Evolutionary conservation across 2,113 vertebrate genomes (phyloP), one percentile per base, ranked within the genome.

Genomic region (Clarias macrocephalus): DNA sequence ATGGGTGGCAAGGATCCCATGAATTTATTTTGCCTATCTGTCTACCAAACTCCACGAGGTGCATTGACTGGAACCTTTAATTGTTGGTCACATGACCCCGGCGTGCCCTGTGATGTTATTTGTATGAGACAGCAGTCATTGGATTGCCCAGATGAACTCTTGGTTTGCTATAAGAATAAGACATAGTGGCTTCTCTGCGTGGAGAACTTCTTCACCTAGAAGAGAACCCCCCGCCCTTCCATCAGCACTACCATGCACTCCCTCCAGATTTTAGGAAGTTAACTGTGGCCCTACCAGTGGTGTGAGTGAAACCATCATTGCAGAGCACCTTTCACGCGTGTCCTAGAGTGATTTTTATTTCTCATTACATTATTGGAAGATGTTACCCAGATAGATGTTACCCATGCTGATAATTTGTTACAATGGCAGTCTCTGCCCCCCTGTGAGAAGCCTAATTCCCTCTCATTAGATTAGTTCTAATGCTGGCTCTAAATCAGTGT

Each of bases 391-490:
- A 76, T 30, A 11, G 65, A 33, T 68, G n/a, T 68, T 3, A 68
- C 15, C 28, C 66, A 18, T 30, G 23, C 79, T 37, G 19, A 62
- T 62, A 81, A 81, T 81, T 81, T 62, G 79, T 81, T 60, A 23
- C 60, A 60, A 81, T 81, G 57, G 11, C 79, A 42, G 3, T 62
- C 19, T 33, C 21, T 33, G 56, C 30, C 19, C 79, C 54, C 19
- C 57, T 15, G 79, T 5, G 11, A 62, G 79, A 62, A 80, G 28
- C 28, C 56, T 30, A 81, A 59, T 80, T 56, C 28, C 56, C 12
- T 37, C 30, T 80, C 13, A 81, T 81, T 81, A 81, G 30, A 81
- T 83, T 54, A 76, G 57, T 63, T 48, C 59, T 76, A 8, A 77
- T 81, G 72, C 13, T 77, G 84, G 72, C 28, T 18, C 54, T 25